Evolutionary conservation across 1,140 invertebrate genomes (phyloP).

Genomic region (Holotrichia oblita): DNA sequence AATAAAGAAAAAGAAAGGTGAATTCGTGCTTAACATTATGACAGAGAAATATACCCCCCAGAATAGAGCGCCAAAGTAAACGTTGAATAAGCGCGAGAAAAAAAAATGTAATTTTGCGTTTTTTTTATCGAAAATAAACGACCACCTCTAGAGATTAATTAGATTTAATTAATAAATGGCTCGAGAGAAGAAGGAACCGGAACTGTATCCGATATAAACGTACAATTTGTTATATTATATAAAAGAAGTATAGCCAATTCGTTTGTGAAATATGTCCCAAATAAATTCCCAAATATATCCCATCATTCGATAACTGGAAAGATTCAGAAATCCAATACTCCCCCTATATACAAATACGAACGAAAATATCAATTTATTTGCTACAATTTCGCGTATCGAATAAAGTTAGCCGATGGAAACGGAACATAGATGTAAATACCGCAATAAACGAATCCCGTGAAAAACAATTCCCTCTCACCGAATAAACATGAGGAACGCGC

Average conservation of each 20-base stretch:
- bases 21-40: conserved; percentile 27
- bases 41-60: conserved; percentile 3
- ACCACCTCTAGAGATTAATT: conserved; percentile 4
- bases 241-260: neutral
- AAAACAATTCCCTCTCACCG: conserved; percentile 25
- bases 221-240: neutral
- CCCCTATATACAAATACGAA: neutral
- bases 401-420: neutral
- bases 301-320: neutral
- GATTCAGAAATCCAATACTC: neutral
- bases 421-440: conserved; percentile 23
- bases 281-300: neutral
- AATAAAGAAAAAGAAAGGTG: conserved; percentile 13
- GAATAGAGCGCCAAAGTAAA: conserved; percentile 22
- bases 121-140: neutral
- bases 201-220: neutral
- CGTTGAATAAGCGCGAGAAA: neutral
- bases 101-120: conserved; percentile 30
- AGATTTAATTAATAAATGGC: conserved; percentile 34
- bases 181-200: neutral
- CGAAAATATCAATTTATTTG: conserved; percentile 5
- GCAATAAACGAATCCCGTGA: conserved; percentile 21
- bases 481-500: conserved; percentile 25
- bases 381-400: neutral
- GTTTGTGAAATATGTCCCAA: neutral